phyloP scores from a whole-genome alignment of 2,888 invertebrate species.

The Penaeus monodon region DNA sequence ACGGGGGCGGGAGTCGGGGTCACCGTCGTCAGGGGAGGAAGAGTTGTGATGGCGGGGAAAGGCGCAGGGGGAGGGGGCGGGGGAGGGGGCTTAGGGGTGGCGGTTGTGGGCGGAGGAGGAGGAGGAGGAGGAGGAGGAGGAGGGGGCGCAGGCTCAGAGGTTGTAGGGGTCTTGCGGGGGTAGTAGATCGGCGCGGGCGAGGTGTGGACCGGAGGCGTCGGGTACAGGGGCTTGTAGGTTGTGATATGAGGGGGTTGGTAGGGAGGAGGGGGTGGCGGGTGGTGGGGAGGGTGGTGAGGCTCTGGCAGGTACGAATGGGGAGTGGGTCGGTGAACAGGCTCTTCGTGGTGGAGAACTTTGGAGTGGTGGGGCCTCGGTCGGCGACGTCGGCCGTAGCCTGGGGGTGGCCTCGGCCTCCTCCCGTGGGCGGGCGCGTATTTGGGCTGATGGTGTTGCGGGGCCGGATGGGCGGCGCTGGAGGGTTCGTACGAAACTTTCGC shows the following conservation, averaged over 20 bases:
- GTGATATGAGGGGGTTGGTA: slow-evolving; percentile 4
- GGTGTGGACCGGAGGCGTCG: not conserved
- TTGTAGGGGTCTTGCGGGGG: not conserved
- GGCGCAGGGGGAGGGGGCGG: not conserved
- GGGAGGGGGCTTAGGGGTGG: not conserved
- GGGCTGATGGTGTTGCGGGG: not conserved
- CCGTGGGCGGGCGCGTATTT: slow-evolving; percentile 36
- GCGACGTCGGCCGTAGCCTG: slow-evolving; percentile 3
- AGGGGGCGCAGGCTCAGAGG: not conserved
- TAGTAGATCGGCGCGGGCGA: no score
- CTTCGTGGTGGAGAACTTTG: not conserved
- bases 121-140: not conserved
- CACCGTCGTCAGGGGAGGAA: not conserved
- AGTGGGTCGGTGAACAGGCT: not conserved
- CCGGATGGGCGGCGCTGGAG: not conserved
- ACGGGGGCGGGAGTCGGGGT: no score
- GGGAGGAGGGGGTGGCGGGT: not conserved
- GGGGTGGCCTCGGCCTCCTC: slow-evolving; percentile 7
- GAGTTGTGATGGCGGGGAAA: no score
- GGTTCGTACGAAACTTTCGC: slow-evolving; percentile 53
- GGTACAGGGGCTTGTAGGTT: slow-evolving; percentile 33
- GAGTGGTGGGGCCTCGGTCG: slow-evolving; percentile 1
- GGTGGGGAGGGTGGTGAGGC: not conserved
- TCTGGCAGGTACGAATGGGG: not conserved
- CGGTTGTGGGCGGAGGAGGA: not conserved